These are phyloP conservation scores for Brotula barbata DNA, from an alignment of 2,797 vertebrate species.

Conservation along the genomic window DNA sequence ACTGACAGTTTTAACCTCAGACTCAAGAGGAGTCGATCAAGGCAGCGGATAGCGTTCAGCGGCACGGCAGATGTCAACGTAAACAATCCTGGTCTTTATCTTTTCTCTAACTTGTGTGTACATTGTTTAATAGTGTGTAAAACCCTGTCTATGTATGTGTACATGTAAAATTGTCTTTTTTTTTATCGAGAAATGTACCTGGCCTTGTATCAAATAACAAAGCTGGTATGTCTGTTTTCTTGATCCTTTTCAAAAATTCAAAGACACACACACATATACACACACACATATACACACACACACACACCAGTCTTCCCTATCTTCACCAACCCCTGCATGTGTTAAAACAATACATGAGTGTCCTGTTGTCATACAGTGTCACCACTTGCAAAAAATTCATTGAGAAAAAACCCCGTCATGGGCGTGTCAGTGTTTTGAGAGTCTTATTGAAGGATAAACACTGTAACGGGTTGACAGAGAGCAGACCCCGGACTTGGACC, in stretches of 20 bases:
- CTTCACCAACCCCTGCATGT: conserved; percentile 50
- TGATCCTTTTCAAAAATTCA: conserved; percentile 9
- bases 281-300: conserved; percentile 5
- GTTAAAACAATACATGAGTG: conserved; percentile 61
- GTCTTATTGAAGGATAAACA: conserved; percentile 69
- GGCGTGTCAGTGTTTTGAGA: conserved; percentile 60
- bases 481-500: conserved; percentile 68
- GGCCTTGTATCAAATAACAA: conserved; percentile 5
- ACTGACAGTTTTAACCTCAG: conserved; percentile 61
- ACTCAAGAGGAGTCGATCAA: conserved; percentile 62
- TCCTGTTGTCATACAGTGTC: conserved; percentile 60
- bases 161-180: not conserved
- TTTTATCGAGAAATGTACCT: conserved; percentile 12
- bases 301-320: conserved; percentile 22
- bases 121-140: not conserved
- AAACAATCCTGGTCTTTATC: conserved; percentile 35
- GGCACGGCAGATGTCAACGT: conserved; percentile 34
- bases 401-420: not conserved
- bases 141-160: conserved; percentile 3
- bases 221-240: not conserved
- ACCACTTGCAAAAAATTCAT: conserved; percentile 57
- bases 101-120: conserved; percentile 13
- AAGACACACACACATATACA: conserved; percentile 11
- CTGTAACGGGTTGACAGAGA: conserved; percentile 63
- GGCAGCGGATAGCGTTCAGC: conserved; percentile 57